A percentile compares a stretch with the other conserved stretches of the same genome.
Conservation (phyloP, 2,888 invertebrate genomes). For the Ryuthela nishihirai region DNA sequence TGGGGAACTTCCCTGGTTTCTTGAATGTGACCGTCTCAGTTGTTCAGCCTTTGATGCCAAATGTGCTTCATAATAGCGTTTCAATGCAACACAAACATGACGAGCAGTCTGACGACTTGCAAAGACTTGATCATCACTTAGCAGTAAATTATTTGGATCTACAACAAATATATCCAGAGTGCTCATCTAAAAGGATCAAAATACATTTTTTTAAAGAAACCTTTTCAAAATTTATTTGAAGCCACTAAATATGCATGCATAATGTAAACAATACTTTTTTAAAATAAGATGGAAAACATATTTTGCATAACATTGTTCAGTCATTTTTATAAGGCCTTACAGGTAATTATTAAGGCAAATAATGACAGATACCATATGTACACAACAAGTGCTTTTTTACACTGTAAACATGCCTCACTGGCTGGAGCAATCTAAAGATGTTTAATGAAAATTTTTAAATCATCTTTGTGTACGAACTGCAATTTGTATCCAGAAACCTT, state of each 20-base stretch:
- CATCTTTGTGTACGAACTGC: too few species aligned
- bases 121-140: slow-evolving; percentile 83
- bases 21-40: slow-evolving; percentile 52
- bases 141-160: slow-evolving; percentile 59
- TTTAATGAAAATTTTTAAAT: too few species aligned
- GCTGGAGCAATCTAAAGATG: too few species aligned
- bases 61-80: slow-evolving; percentile 89
- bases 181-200: slow-evolving; percentile 60
- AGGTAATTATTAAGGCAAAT: too few species aligned
- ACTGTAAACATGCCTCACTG: too few species aligned
- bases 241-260: background rate
- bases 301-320: too few species aligned
- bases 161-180: slow-evolving; percentile 71
- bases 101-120: slow-evolving; percentile 85
- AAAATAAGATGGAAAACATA: too few species aligned
- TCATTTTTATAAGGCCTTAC: too few species aligned
- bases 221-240: too few species aligned
- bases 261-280: background rate
- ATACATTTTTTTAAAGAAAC: slow-evolving; percentile 2
- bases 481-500: too few species aligned
- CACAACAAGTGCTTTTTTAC: too few species aligned
- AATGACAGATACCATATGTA: too few species aligned
- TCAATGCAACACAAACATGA: slow-evolving; percentile 83
- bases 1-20: slow-evolving; percentile 56
- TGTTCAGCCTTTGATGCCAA: slow-evolving; percentile 72